Evolutionary conservation across 2,888 invertebrate genomes (phyloP), one percentile per base, ranked within the genome.

Genomic region (Cryptocephalus moraei): DNA sequence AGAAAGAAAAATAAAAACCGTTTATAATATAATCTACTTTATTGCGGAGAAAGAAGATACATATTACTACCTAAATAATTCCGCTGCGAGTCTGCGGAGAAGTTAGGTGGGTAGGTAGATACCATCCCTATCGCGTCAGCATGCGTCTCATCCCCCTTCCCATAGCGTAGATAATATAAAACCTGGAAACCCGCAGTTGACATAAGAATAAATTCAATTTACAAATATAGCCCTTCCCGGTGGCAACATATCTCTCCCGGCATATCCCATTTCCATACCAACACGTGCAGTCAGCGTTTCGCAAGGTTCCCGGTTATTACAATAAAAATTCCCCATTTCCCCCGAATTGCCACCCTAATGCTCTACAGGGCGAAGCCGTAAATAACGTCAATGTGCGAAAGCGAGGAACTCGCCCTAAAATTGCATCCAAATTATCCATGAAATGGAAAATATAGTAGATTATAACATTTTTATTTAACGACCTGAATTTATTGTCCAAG

Each of bases 361-460:
- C 61, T 59, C 56, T 59, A 59, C 57, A 55, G 58, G 60, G 61
- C 57, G 60, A 53, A 53, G 59, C 56, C 59, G 62, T 66, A 66
- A 66, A 66, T 65, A 62, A 64, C 59, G 61, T 58, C 60, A 57
- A 61, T 61, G 62, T 64, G 63, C 59, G 62, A 62, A 62, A 59
- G 55, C 61, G 62, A 61, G 58, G 52, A 59, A 56, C 56, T 56
- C 55, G 53, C 52, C 57, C 59, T 50, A 55, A 58, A 58, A 58
- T 57, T 57, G 59, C 57, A 56, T 55, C 56, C 56, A 58, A 62
- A 62, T 62, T 61, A 59, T 60, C 62, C 59, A 61, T 61, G 62
- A 60, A 62, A 62, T 57, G 59, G 59, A 56, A 60, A 60, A 59
- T 58, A 56, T 57, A 58, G 58, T 57, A 55, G 60, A 62, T 61